These are phyloP conservation scores for Standfussiana lucernea DNA, from an alignment of 2,888 invertebrate species.

Conservation along the genomic window DNA sequence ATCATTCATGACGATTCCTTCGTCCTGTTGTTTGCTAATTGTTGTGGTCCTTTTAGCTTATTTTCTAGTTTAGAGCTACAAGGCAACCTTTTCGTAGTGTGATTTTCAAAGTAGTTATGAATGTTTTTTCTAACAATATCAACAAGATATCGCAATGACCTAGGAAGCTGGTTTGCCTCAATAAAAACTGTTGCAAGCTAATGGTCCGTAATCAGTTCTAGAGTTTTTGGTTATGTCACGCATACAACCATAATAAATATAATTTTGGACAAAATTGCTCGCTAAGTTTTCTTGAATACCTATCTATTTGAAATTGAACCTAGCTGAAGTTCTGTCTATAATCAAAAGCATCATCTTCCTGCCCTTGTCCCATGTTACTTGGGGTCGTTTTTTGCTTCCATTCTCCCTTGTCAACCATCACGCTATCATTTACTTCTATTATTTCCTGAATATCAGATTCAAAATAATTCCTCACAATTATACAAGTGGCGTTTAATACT, in stretches of 20 bases:
- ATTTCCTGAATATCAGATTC: too few relatives aligned
- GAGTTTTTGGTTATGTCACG: neutral
- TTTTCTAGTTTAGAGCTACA: neutral
- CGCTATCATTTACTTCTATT: neutral
- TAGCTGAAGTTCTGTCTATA: neutral
- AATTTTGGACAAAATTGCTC: neutral
- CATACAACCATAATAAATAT: neutral
- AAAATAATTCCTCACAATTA: too few relatives aligned
- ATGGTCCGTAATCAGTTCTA: neutral
- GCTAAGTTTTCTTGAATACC: neutral
- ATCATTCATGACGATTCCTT: neutral
- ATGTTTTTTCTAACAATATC: neutral
- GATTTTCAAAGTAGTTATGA: neutral
- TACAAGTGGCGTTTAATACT: neutral
- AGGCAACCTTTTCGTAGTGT: neutral
- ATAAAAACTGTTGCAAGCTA: neutral
- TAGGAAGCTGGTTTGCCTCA: conserved; percentile 8
- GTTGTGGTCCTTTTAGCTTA: neutral
- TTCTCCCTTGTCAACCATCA: neutral
- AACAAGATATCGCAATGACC: neutral
- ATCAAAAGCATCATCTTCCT: neutral
- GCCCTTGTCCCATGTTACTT: neutral
- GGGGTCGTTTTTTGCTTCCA: neutral
- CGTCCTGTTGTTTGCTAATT: neutral
- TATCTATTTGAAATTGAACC: neutral